These are phyloP conservation scores for Caerostris darwini DNA, from an alignment of 1,140 invertebrate species.

Conservation along the genomic window DNA sequence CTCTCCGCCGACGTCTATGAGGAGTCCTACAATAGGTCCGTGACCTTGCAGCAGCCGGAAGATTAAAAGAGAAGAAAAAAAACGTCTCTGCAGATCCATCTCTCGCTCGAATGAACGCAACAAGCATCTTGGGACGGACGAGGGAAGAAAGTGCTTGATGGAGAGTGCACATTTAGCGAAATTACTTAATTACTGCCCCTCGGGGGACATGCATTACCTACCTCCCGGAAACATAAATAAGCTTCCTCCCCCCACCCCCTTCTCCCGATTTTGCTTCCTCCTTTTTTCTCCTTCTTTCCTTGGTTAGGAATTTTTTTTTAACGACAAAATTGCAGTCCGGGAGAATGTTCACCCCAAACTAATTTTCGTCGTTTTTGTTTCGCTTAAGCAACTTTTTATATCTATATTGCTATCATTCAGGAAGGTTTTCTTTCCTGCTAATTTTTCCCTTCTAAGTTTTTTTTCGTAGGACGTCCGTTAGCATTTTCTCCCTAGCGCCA, in stretches of 20 bases:
- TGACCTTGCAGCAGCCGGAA: background rate
- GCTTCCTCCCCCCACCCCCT: background rate
- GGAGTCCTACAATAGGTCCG: no score
- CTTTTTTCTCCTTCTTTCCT: background rate
- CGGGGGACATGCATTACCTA: background rate
- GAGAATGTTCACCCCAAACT: background rate
- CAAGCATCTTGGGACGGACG: background rate
- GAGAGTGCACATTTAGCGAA: background rate
- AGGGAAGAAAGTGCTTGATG: background rate
- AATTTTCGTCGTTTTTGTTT: background rate
- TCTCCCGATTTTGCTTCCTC: no score
- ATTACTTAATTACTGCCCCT: slow-evolving; percentile 7
- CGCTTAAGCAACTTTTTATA: no score
- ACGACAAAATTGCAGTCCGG: background rate
- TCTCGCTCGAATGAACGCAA: background rate
- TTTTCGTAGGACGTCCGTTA: no score
- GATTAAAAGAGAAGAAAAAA: background rate
- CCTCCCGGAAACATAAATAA: slow-evolving; percentile 10
- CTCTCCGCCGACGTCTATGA: no score
- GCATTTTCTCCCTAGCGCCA: no score
- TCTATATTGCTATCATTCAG: background rate
- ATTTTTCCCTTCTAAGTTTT: background rate
- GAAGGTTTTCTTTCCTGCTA: background rate
- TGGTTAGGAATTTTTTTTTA: background rate
- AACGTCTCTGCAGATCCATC: background rate